phyloP scores from a whole-genome alignment of 2,888 invertebrate species.

The Cecidostiba fungosa region DNA sequence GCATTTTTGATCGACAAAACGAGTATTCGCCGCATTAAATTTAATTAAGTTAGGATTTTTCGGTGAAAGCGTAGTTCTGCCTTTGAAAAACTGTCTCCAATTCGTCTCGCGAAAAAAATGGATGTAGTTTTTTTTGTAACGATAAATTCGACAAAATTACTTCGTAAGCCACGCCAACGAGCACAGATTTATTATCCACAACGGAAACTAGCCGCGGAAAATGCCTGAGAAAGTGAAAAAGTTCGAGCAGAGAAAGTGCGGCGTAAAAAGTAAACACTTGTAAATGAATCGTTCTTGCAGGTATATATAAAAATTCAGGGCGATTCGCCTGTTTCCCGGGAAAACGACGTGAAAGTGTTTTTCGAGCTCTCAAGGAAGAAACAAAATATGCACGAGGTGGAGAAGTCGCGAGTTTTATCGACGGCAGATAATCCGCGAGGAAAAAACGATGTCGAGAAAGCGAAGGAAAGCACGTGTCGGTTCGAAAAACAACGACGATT shows the following conservation, averaged over 20 bases:
- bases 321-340: constrained; percentile 11
- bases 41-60: background rate
- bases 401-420: constrained; percentile 22
- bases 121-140: background rate
- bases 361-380: background rate
- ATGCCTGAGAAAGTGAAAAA: constrained; percentile 55
- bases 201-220: constrained; percentile 13
- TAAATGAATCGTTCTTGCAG: constrained; percentile 28
- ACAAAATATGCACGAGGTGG: background rate
- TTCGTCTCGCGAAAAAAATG: background rate
- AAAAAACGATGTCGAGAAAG: constrained; percentile 18
- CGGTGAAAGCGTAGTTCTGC: background rate
- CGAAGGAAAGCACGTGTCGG: background rate
- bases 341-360: constrained; percentile 52
- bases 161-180: background rate
- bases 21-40: background rate
- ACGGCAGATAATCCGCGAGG: constrained; percentile 4
- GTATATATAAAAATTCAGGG: constrained; percentile 40
- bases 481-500: background rate
- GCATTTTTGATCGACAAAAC: background rate
- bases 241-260: constrained; percentile 48
- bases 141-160: background rate
- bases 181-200: constrained; percentile 24
- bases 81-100: too few species aligned
- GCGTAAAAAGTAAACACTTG: constrained; percentile 51